Base-by-base conservation (phyloP, 1,140 invertebrate genomes). In the Drosophila bipectinata region DNA sequence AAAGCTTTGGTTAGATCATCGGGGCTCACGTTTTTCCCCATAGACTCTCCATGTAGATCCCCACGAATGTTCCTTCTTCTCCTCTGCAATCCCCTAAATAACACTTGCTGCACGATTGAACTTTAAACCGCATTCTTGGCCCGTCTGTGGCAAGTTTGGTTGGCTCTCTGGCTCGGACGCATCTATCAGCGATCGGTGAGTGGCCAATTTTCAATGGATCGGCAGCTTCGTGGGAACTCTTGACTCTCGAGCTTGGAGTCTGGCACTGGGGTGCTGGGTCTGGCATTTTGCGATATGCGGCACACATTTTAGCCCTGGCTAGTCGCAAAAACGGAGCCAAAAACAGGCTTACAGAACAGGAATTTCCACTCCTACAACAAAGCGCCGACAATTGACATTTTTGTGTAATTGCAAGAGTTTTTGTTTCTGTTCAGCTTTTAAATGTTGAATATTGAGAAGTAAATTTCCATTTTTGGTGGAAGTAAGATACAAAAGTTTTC, bases 281-380 rank as follows among this genome's bases (percentile, higher is more conserved):
- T 88, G 83, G 84, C 84, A 89, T 88, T 87, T 89, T 53, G 59
- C 51, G 51, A 34, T 18, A 34, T 34, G 54, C 78, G 82, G 82
- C 82, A 83, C 66, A 87, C 71, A 83, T 85, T 85, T 84, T 84
- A 72, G 68, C 68, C 68, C 68, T 58, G 61, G 57, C 73, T 76
- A 69, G 68, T 55, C 52, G 63, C 67, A 69, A 69, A 69, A 69
- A 69, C 41, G 56, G 49, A 66, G 57, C 63, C 63, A 64, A 62
- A 87, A 87, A 82, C 83, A 77, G 79, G 83, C 84, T 87, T 72
- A 64, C 39, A 87, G 83, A 87, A 87, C 83, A 87, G 83, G 84
- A 88, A 83, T 88, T 88, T 87, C 83, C 83, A 88, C 83, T 87
- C 83, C 83, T 87, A 87, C 83, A 88, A 87, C 75, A 76, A 83